Conservation (phyloP, 2,113 vertebrate genomes). For the Balaenoptera acutorostrata region DNA sequence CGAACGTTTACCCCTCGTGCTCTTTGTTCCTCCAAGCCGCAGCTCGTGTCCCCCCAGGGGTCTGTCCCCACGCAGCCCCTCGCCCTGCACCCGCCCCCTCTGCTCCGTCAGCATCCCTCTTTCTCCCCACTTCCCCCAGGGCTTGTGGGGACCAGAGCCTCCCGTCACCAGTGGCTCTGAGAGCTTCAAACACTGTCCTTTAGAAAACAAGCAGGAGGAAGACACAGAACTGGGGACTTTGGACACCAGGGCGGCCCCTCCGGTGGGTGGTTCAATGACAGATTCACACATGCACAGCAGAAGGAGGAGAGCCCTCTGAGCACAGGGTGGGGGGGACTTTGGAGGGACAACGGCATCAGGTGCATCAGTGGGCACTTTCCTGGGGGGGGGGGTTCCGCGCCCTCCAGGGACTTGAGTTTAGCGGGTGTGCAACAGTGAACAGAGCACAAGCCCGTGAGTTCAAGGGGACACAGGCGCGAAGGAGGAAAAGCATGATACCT, state of each 20-base stretch:
- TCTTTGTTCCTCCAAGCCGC: rapidly evolving
- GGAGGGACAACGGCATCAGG: too few species aligned
- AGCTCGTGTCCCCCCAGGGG: rapidly evolving
- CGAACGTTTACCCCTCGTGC: rapidly evolving
- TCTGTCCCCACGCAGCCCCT: neutral
- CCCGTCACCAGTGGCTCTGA: rapidly evolving
- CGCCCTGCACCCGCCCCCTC: rapidly evolving
- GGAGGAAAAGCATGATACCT: rapidly evolving
- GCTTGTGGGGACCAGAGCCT: neutral
- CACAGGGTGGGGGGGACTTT: neutral
- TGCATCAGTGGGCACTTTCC: rapidly evolving
- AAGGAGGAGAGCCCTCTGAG: rapidly evolving
- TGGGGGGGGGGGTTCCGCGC: rapidly evolving
- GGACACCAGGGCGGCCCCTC: neutral
- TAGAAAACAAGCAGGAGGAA: neutral
- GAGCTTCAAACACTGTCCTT: neutral
- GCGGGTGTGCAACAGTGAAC: neutral
- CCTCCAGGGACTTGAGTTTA: rapidly evolving
- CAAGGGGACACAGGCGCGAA: rapidly evolving
- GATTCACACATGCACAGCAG: rapidly evolving
- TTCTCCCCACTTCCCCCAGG: neutral
- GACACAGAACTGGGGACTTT: rapidly evolving
- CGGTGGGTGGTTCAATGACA: rapidly evolving
- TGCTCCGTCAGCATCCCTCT: rapidly evolving
- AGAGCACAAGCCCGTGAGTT: too few species aligned